Base-by-base conservation (phyloP, 2,113 vertebrate genomes). In the Ariopsis seemanni region DNA sequence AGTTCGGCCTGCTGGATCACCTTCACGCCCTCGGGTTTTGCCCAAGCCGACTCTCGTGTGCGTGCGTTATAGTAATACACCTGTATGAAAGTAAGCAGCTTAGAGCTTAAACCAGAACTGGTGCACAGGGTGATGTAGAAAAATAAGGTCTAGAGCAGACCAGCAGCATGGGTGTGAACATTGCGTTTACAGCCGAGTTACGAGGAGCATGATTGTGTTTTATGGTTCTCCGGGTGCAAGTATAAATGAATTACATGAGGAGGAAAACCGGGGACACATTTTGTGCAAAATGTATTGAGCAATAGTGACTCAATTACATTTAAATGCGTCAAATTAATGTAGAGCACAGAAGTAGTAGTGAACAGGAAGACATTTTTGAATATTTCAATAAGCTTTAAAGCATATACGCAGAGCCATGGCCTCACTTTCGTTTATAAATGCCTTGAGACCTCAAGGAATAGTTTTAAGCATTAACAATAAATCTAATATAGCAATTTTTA, bases 61-160 rank as follows among this genome's bases (percentile, higher is more conserved):
- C 97, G 95, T 0, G 96, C 97, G 1, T 97, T 97, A 50, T 97
- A 97, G 93, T 96, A 97, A 92, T 97, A 97, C 18, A 97, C 95
- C 97, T 97, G 30, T 0, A 55, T 14, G 57, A 60, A 86, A 58
- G n/a, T 22, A 11, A 78, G 74, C 67, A 63, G 9, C 2, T 30
- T 55, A 57, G n/a, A 55, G 52, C 34, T 58, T 34, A 8, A 18
- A 50, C 22, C n/a, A 25, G 14, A 77, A n/a, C 57, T 7, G 60
- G 18, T 20, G 1, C 27, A 25, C 25, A 17, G 2, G 17, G 7
- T 57, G 17, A 27, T 7, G n/a, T 17, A 84, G 7, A 50, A n/a
- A 67, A 52, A 65, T 52, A 15, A 82, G 8, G 11, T n/a, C 53
- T 27, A 62, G 18, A 62, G 48, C 15, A 82, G 0, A 58, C 7